These are phyloP conservation scores for Syrrhaptes paradoxus DNA, from an alignment of 2,113 vertebrate genomes.

Conservation along the genomic window DNA sequence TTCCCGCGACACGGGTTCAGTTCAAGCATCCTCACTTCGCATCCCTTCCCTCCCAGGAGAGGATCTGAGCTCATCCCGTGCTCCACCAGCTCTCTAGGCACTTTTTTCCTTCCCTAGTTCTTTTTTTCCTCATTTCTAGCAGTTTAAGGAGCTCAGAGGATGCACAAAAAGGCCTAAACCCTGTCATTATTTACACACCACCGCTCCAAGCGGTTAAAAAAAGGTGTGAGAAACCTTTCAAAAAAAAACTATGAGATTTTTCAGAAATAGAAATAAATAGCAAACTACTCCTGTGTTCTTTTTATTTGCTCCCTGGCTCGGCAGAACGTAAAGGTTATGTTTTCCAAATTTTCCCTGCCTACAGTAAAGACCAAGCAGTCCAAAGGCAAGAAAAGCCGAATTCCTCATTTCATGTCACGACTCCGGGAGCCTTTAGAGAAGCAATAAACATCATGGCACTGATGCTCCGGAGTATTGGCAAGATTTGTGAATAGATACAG, in stretches of 20 bases:
- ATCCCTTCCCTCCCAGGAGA: background rate
- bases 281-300: background rate
- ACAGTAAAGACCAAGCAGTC: constrained; percentile 1
- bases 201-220: background rate
- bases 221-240: background rate
- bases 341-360: background rate
- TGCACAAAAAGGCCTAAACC: background rate
- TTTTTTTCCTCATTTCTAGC: background rate
- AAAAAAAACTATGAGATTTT: background rate
- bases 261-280: constrained; percentile 29
- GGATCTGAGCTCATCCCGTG: background rate
- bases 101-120: background rate
- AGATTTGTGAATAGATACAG: background rate
- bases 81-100: background rate
- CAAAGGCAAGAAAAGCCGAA: background rate
- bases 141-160: background rate
- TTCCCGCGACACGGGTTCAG: accelerated
- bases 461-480: background rate
- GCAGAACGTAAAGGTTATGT: constrained; percentile 15
- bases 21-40: background rate
- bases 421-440: background rate
- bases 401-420: background rate
- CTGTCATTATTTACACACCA: background rate
- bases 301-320: constrained; percentile 5
- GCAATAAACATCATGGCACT: background rate